Evolutionary conservation across 2,888 invertebrate genomes (phyloP).

Genomic region (Brachyptera putata): DNA sequence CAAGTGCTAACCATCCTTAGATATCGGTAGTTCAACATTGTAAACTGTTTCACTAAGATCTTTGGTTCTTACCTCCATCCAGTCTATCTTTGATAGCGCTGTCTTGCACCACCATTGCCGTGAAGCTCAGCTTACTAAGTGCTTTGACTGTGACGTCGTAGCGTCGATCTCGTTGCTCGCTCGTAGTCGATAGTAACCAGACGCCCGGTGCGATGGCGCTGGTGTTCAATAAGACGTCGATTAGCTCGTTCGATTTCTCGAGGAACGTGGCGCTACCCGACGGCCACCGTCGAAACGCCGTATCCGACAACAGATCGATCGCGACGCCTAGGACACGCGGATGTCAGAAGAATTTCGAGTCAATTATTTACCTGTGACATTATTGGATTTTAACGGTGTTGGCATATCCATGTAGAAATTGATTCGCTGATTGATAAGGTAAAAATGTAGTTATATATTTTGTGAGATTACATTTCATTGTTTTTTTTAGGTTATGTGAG

Average conservation of each 20-base stretch:
- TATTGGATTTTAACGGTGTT: too few species aligned
- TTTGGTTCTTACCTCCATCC: too few species aligned
- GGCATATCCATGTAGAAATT: too few species aligned
- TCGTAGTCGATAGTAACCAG: constrained; percentile 20
- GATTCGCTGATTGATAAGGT: too few species aligned
- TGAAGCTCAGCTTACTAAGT: constrained; percentile 6
- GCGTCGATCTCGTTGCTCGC: background rate
- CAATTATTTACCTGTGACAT: too few species aligned
- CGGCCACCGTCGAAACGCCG: constrained; percentile 5
- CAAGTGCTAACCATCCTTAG: too few species aligned
- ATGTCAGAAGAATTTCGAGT: background rate
- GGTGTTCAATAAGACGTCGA: constrained; percentile 25
- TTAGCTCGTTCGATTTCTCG: background rate
- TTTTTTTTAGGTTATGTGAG: too few species aligned
- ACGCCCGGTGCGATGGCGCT: constrained; percentile 22
- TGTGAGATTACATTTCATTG: too few species aligned
- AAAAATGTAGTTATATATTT: too few species aligned
- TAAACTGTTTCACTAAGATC: too few species aligned
- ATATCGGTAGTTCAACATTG: too few species aligned
- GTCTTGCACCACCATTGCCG: background rate
- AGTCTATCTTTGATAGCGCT: too few species aligned
- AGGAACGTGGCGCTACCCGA: background rate
- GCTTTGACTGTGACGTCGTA: constrained; percentile 27
- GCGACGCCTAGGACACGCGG: constrained; percentile 15
- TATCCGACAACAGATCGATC: constrained; percentile 22